Evolutionary conservation across 2,888 invertebrate genomes (phyloP).

Genomic region (Oscheius sp.): DNA sequence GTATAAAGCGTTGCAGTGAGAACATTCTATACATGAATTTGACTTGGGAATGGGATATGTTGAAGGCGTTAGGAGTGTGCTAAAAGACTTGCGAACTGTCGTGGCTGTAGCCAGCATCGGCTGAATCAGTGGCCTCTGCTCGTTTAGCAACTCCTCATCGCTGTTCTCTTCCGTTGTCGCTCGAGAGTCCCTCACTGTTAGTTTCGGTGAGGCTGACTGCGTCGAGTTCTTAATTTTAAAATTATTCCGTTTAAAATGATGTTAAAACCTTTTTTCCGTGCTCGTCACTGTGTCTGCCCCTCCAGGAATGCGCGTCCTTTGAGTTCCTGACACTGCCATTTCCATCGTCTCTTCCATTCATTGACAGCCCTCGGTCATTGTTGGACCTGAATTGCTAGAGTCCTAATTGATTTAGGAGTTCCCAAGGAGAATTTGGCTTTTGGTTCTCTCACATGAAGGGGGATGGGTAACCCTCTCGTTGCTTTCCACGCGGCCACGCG

Average conservation of each 20-base stretch:
- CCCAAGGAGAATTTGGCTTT: too few species aligned
- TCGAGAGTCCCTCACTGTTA: slow-evolving; percentile 35
- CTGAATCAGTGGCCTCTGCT: slow-evolving; percentile 37
- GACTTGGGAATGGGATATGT: slow-evolving; percentile 38
- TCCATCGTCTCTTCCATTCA: slow-evolving; percentile 34
- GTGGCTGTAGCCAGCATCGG: slow-evolving; percentile 26
- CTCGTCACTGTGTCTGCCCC: slow-evolving; percentile 23
- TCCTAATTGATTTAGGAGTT: slow-evolving; percentile 1
- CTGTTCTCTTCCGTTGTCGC: slow-evolving; percentile 55
- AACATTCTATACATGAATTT: slow-evolving; percentile 49
- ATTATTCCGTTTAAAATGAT: neutral
- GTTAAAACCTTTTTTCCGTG: slow-evolving; percentile 15
- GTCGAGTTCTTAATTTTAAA: slow-evolving; percentile 21
- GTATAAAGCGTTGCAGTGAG: slow-evolving; percentile 46
- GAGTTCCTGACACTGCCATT: slow-evolving; percentile 34
- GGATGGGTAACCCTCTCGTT: slow-evolving; percentile 14
- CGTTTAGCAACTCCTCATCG: slow-evolving; percentile 47
- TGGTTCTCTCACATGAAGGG: neutral
- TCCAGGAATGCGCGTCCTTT: slow-evolving; percentile 22
- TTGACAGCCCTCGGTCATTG: slow-evolving; percentile 31
- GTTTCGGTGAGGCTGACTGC: slow-evolving; percentile 21
- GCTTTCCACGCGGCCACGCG: neutral
- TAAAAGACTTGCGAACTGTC: slow-evolving; percentile 24
- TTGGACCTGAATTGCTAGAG: slow-evolving; percentile 37
- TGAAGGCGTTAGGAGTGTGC: slow-evolving; percentile 21